Conservation (phyloP, 2,113 vertebrate species). For the Cephalopholis sonnerati region DNA sequence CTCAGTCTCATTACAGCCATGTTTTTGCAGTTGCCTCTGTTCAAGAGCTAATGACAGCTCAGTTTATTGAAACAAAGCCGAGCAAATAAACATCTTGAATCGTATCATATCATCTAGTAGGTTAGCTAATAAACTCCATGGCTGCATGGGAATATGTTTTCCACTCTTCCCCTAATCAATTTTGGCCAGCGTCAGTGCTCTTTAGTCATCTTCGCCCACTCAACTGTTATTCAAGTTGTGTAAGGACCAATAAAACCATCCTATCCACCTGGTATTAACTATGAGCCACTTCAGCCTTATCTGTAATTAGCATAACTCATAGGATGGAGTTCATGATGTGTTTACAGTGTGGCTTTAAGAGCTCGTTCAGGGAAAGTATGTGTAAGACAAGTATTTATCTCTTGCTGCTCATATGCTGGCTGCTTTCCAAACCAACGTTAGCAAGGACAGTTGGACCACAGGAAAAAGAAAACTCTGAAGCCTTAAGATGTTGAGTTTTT, state of each 20-base stretch:
- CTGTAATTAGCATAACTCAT: conserved; percentile 75
- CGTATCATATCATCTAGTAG: conserved; percentile 30
- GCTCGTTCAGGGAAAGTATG: conserved; percentile 60
- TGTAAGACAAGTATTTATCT: conserved; percentile 74
- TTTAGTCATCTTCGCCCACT: conserved; percentile 20
- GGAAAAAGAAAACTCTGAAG: conserved; percentile 33
- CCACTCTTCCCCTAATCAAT: conserved; percentile 15
- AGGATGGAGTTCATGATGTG: conserved; percentile 58
- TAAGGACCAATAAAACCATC: conserved; percentile 30
- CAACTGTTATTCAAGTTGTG: conserved; percentile 24
- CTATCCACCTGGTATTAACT: conserved; percentile 54
- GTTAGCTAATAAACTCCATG: conserved; percentile 45
- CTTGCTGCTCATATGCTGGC: conserved; percentile 56
- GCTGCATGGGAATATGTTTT: conserved; percentile 4
- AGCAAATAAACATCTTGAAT: conserved; percentile 59
- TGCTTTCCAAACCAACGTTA: conserved; percentile 54
- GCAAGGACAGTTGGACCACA: conserved; percentile 29
- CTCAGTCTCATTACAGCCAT: conserved; percentile 45
- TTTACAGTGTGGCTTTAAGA: conserved; percentile 69
- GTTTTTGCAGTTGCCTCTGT: conserved; percentile 53
- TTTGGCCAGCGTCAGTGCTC: conserved; percentile 31
- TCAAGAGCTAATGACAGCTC: conserved; percentile 48
- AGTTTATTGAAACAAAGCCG: conserved; percentile 56
- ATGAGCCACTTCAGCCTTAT: conserved; percentile 63
- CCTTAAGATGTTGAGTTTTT: conserved; percentile 1